These are phyloP conservation scores for Drosophila littoralis DNA, from an alignment of 1,140 invertebrate genomes.

Conservation along the genomic window DNA sequence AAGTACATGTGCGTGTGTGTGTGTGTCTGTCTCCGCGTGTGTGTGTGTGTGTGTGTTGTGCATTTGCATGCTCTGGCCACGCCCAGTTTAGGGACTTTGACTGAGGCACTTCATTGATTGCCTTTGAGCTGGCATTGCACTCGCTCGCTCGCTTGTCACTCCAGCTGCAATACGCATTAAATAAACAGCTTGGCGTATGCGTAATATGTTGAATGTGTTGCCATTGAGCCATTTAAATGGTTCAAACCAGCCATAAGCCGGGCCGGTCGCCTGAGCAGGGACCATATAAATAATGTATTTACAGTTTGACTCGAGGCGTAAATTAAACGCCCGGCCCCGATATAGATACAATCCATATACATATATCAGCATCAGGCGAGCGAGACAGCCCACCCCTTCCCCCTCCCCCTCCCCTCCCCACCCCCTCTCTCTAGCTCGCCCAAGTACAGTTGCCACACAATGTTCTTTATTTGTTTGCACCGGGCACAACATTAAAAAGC, in stretches of 20 bases:
- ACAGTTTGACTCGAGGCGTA: slow-evolving; percentile 55
- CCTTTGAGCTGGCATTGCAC: slow-evolving; percentile 49
- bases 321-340: slow-evolving; percentile 46
- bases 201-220: slow-evolving; percentile 51
- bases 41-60: slow-evolving; percentile 16
- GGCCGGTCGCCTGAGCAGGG: not conserved
- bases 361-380: slow-evolving; percentile 6
- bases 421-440: not conserved
- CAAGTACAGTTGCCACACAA: slow-evolving; percentile 7
- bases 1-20: not conserved
- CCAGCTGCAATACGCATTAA: slow-evolving; percentile 28
- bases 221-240: slow-evolving; percentile 37
- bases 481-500: slow-evolving; percentile 56
- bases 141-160: slow-evolving; percentile 46
- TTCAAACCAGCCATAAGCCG: no score
- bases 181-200: slow-evolving; percentile 46
- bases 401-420: not conserved
- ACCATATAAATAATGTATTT: slow-evolving; percentile 48
- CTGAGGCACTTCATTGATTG: slow-evolving; percentile 64
- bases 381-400: no score
- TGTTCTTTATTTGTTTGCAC: slow-evolving; percentile 57
- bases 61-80: slow-evolving; percentile 36
- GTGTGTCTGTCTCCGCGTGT: not conserved
- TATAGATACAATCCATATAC: slow-evolving; percentile 20
- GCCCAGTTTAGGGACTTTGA: slow-evolving; percentile 30